A percentile compares a stretch with the other conserved stretches of the same genome.
phyloP scores from a whole-genome alignment of 92 coral and sea anemone genomes.

The Montipora capitata region DNA sequence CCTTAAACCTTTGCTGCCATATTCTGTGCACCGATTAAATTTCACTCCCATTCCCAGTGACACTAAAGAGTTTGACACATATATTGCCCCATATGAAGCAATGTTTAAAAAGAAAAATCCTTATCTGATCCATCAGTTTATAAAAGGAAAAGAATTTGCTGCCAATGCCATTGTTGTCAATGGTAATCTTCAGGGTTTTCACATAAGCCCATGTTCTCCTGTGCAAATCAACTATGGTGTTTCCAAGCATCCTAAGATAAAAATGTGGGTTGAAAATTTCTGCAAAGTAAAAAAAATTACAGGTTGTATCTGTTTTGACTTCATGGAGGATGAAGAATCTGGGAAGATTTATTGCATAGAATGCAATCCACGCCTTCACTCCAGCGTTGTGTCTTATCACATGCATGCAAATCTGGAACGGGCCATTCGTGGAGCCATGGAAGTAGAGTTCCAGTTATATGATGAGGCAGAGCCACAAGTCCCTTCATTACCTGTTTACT shows the following conservation, averaged over 20 bases:
- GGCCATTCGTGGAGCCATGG: conserved; percentile 61
- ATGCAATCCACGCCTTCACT: conserved; percentile 77
- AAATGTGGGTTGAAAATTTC: conserved; percentile 53
- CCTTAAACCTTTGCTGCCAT: conserved; percentile 50
- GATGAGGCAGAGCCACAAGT: conserved; percentile 34
- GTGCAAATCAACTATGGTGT: conserved; percentile 69
- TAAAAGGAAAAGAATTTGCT: conserved; percentile 56
- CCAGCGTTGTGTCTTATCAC: conserved; percentile 34
- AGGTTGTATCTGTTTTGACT: conserved; percentile 60
- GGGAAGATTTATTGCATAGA: conserved; percentile 69
- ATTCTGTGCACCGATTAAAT: conserved; percentile 46
- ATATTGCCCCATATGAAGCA: conserved; percentile 15
- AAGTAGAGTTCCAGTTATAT: conserved; percentile 20
- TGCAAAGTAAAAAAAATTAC: conserved; percentile 68
- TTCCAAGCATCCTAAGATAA: conserved; percentile 33
- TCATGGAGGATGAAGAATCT: conserved; percentile 58
- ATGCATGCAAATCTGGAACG: conserved; percentile 50
- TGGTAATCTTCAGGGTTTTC: conserved; percentile 46
- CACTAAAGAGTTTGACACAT: conserved; percentile 43
- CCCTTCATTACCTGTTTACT: conserved; percentile 27
- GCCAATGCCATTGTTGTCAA: conserved; percentile 54
- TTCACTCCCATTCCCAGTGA: conserved; percentile 59
- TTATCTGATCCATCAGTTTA: conserved; percentile 59
- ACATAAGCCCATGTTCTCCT: conserved; percentile 54
- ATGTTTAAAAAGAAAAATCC: conserved; percentile 27